Conservation (phyloP, 2,113 vertebrate genomes). For the Passer montanus region DNA sequence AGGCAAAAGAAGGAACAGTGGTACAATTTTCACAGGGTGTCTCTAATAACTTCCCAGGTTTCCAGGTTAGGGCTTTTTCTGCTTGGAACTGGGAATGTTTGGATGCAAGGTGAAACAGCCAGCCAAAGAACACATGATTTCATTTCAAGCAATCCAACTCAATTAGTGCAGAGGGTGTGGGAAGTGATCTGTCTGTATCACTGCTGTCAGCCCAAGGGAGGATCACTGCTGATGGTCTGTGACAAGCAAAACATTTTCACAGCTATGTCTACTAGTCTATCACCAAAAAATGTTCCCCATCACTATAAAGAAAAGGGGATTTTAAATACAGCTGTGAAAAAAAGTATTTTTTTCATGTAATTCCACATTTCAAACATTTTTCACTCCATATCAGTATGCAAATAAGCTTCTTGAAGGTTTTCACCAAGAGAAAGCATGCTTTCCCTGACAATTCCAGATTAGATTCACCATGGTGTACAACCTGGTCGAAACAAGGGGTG, state of each 20-base stretch:
- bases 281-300: neutral
- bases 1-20: neutral
- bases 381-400: neutral
- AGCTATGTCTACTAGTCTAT: neutral
- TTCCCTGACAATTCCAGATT: neutral
- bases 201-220: neutral
- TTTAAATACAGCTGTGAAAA: neutral
- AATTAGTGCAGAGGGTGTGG: neutral
- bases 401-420: neutral
- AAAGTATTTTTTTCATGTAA: neutral
- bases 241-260: neutral
- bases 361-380: neutral
- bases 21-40: neutral
- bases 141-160: constrained; percentile 4
- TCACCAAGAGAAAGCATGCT: neutral
- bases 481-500: neutral
- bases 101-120: neutral
- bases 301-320: neutral
- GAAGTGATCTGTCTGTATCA: neutral
- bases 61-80: neutral
- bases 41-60: neutral
- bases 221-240: neutral
- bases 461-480: neutral
- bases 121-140: neutral
- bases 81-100: neutral